Evolutionary conservation across 2,888 invertebrate genomes (phyloP).

Genomic region (Hermodice carunculata): DNA sequence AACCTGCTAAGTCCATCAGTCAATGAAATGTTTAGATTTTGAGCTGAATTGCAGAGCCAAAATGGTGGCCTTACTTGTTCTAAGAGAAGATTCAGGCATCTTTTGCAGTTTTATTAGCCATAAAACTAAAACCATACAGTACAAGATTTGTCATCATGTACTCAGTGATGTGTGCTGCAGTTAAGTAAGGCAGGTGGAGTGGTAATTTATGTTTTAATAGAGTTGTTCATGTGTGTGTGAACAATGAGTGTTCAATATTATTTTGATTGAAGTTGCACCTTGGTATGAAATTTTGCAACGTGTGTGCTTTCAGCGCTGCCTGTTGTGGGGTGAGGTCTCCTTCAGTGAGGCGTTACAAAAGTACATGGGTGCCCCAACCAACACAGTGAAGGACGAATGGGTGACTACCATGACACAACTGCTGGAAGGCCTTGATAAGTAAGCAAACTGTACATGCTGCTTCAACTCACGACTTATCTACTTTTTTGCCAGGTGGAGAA

Average conservation of each 20-base stretch:
- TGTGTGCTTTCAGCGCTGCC: slow-evolving; percentile 46
- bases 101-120: too few relatives aligned
- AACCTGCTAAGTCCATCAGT: too few relatives aligned
- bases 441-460: not conserved
- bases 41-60: not conserved
- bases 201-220: not conserved
- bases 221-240: not conserved
- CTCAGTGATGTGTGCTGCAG: too few relatives aligned
- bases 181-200: not conserved
- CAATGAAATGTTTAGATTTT: too few relatives aligned
- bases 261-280: not conserved
- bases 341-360: slow-evolving; percentile 81
- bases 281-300: not conserved
- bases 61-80: not conserved
- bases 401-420: slow-evolving; percentile 71
- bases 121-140: too few relatives aligned
- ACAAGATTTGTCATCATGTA: too few relatives aligned
- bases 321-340: slow-evolving; percentile 82
- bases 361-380: slow-evolving; percentile 55
- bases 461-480: not conserved
- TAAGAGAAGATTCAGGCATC: too few relatives aligned
- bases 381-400: slow-evolving; percentile 70
- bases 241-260: not conserved
- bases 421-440: slow-evolving; percentile 63
- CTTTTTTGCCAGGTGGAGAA: slow-evolving; percentile 8